Conservation (phyloP, 1,140 invertebrate genomes). For the Homarus americanus region DNA sequence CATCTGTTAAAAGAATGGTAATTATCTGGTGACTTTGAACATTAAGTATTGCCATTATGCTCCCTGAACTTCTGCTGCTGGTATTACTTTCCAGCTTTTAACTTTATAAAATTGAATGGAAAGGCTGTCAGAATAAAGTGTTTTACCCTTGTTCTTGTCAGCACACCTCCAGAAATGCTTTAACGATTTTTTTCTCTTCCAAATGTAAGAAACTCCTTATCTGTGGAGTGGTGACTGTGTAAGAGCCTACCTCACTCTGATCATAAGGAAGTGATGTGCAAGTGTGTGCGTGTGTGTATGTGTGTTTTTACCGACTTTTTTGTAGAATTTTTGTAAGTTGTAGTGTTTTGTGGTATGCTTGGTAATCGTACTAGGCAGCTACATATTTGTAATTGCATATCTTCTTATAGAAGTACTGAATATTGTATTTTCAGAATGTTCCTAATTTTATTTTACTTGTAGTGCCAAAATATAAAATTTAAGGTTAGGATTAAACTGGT, state of each 20-base stretch:
- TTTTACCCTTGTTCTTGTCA: no score
- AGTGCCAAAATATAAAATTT: conserved; percentile 20
- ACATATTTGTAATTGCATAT: background rate
- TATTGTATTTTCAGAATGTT: conserved; percentile 10
- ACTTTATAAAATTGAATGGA: no score
- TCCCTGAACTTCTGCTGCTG: no score
- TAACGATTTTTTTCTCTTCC: background rate
- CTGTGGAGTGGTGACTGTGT: conserved; percentile 12
- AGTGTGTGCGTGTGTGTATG: background rate
- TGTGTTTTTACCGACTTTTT: background rate
- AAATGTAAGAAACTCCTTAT: background rate
- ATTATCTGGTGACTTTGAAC: no score
- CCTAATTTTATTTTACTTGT: background rate
- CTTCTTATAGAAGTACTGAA: background rate
- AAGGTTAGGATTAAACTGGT: background rate
- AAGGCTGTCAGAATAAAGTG: no score
- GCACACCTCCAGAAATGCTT: no score
- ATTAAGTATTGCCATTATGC: no score
- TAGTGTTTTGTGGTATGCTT: background rate
- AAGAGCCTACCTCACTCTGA: conserved; percentile 34
- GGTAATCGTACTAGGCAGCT: background rate
- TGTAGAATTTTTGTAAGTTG: background rate
- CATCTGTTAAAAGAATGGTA: no score
- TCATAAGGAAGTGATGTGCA: conserved; percentile 15
- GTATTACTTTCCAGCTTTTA: no score